Evolutionary conservation across 2,888 invertebrate genomes (phyloP).

Genomic region (Dolomedes plantarius): DNA sequence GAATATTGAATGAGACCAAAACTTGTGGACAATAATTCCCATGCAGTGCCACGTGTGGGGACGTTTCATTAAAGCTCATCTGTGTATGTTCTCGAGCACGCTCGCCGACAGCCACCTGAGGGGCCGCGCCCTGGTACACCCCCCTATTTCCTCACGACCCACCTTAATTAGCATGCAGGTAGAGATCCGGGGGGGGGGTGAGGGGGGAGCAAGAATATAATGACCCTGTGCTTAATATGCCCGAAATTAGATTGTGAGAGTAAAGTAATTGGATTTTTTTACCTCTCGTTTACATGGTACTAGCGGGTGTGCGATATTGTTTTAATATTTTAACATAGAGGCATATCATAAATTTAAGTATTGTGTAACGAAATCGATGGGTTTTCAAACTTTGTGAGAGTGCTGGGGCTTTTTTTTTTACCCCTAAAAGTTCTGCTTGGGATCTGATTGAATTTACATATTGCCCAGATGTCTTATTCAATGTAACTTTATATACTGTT

Average conservation of each 20-base stretch:
- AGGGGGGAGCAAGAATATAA: background rate
- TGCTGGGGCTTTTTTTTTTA: background rate
- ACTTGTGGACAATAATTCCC: background rate
- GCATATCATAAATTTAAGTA: background rate
- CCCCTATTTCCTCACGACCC: background rate
- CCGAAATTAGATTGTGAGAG: conserved; percentile 12
- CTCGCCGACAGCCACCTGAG: background rate
- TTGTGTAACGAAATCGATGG: background rate
- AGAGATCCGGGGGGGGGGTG: background rate
- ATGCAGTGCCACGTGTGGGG: background rate
- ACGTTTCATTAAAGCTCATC: background rate
- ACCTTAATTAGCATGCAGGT: conserved; percentile 16
- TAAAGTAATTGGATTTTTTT: background rate
- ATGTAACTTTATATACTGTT: too few relatives aligned
- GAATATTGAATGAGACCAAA: background rate
- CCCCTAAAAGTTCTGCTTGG: background rate
- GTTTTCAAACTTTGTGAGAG: background rate
- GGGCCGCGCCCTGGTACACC: conserved; percentile 9
- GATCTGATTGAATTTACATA: too few relatives aligned
- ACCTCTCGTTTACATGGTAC: background rate
- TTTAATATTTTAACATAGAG: background rate
- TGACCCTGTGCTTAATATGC: conserved; percentile 1
- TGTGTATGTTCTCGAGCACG: background rate
- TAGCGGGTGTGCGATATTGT: background rate
- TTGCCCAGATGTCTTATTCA: too few relatives aligned